A percentile compares a stretch with the other conserved stretches of the same genome.
Evolutionary conservation across 2,113 vertebrate species (phyloP).

Genomic region (Rhinolophus ferrumequinum): DNA sequence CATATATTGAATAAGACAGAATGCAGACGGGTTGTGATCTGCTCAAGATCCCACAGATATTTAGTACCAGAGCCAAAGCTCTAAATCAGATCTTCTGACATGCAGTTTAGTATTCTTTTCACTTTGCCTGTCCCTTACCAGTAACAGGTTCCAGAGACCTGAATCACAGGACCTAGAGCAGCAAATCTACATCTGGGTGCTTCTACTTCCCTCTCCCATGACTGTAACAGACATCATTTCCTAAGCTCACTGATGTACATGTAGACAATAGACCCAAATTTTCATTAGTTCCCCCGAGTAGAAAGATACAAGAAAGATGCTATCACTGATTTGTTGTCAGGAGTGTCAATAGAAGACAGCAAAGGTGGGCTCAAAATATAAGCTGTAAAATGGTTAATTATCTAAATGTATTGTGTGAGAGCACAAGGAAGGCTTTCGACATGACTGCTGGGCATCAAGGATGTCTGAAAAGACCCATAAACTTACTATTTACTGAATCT

Average conservation of each 20-base stretch:
- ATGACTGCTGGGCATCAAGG: background rate
- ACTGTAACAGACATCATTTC: background rate
- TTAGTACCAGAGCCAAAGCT: background rate
- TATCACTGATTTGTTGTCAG: background rate
- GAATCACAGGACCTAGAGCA: background rate
- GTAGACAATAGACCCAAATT: background rate
- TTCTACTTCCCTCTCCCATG: background rate
- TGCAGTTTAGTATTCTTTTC: constrained; percentile 13
- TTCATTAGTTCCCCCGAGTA: background rate
- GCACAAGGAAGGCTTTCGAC: background rate
- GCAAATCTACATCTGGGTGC: background rate
- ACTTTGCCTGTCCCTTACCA: background rate
- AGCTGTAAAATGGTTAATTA: background rate
- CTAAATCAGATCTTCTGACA: background rate
- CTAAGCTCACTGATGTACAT: background rate
- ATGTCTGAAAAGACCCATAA: background rate
- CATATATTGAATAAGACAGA: background rate
- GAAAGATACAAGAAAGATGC: background rate
- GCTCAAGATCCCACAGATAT: background rate
- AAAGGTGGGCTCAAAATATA: background rate
- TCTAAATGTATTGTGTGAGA: background rate
- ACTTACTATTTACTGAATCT: background rate
- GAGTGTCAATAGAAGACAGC: background rate
- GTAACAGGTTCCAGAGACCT: constrained; percentile 19
- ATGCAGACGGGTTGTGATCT: background rate